Conservation (phyloP, 2,113 vertebrate genomes). For the Mobula hypostoma region DNA sequence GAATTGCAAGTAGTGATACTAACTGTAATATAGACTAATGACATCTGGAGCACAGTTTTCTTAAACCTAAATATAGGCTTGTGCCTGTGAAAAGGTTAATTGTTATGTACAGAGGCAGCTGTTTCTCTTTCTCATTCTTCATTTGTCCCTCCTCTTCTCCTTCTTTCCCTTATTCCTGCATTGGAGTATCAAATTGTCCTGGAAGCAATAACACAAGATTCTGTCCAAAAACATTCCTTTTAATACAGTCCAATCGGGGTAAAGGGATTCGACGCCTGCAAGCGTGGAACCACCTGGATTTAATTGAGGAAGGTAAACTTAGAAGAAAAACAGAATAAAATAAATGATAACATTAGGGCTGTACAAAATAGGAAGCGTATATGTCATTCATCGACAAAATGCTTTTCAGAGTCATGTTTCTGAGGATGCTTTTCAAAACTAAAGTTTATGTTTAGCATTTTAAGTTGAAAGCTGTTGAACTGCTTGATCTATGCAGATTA, state of each 20-base stretch:
- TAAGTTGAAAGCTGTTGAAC: no score
- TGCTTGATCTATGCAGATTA: neutral
- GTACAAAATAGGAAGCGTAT: neutral
- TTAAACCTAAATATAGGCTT: conserved; percentile 16
- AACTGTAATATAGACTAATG: neutral
- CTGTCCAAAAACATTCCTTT: conserved; percentile 13
- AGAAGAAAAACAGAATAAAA: neutral
- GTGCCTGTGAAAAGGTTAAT: conserved; percentile 33
- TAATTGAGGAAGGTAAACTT: neutral
- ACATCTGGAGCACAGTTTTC: conserved; percentile 22
- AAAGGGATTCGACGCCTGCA: neutral
- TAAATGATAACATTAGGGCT: neutral
- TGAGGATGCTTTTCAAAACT: neutral
- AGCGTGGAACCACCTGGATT: neutral
- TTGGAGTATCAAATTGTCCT: conserved; percentile 13
- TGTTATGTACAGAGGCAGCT: neutral
- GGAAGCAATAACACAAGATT: conserved; percentile 21
- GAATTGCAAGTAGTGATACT: neutral
- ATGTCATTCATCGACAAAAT: neutral
- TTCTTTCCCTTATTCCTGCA: neutral
- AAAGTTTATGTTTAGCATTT: neutral
- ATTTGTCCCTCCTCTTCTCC: neutral
- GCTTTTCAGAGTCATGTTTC: neutral
- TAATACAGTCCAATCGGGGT: neutral
- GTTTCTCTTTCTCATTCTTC: conserved; percentile 25